Conservation (phyloP, 2,113 vertebrate genomes). For the Platycercus adscitus region DNA sequence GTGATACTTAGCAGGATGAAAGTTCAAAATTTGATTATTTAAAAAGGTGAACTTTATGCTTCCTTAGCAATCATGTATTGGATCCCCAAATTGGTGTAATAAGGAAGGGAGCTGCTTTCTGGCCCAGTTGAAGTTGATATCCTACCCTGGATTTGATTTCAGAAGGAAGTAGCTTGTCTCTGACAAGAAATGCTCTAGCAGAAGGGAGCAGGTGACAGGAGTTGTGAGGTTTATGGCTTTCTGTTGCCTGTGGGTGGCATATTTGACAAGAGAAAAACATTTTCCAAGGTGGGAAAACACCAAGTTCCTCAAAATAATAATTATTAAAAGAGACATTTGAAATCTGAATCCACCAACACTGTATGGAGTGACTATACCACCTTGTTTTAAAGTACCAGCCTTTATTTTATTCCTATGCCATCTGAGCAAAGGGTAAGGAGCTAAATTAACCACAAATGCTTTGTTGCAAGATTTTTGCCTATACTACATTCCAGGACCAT, state of each 20-base stretch:
- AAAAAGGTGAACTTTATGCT: neutral
- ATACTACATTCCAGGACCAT: no score
- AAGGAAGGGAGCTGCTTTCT: neutral
- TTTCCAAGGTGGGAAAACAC: neutral
- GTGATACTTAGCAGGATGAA: neutral
- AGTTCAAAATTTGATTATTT: neutral
- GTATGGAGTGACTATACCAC: neutral
- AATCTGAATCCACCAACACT: neutral
- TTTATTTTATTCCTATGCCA: neutral
- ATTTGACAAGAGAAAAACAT: neutral
- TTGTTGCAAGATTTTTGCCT: neutral
- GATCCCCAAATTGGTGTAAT: neutral
- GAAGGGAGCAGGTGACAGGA: neutral
- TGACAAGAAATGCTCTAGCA: neutral
- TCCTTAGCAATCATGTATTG: rapidly evolving
- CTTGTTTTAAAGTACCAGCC: neutral
- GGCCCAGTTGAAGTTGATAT: neutral
- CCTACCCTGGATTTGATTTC: neutral
- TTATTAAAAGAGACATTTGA: neutral
- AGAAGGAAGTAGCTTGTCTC: neutral
- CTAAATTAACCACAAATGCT: neutral
- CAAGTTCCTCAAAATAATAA: neutral
- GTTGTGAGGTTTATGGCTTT: neutral
- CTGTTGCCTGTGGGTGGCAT: neutral
- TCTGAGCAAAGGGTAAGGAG: neutral